These are phyloP conservation scores for Silurus aristotelis DNA, from an alignment of 2,797 vertebrate species.

Conservation along the genomic window DNA sequence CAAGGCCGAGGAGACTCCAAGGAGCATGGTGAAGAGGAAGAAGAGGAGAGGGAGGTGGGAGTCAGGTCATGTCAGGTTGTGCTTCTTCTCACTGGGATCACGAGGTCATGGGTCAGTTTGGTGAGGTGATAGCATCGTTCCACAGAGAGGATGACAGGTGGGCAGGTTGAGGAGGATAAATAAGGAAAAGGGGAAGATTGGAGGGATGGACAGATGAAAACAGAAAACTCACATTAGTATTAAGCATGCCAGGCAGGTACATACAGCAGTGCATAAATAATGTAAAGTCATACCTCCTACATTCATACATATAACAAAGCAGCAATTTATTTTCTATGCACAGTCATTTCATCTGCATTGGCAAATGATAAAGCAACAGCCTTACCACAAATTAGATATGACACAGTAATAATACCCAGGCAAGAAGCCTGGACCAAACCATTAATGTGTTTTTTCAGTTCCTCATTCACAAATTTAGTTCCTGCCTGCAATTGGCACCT, in stretches of 20 bases:
- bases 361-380: background rate
- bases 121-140: slow-evolving; percentile 53
- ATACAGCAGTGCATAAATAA: slow-evolving; percentile 40
- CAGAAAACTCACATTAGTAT: slow-evolving; percentile 74
- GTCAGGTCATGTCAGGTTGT: slow-evolving; percentile 63
- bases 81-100: slow-evolving; percentile 57
- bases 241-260: slow-evolving; percentile 61
- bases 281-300: background rate
- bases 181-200: slow-evolving; percentile 36
- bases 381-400: background rate
- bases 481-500: background rate
- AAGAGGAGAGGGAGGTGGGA: slow-evolving; percentile 57
- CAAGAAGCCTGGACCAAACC: background rate
- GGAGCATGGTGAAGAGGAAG: slow-evolving; percentile 51
- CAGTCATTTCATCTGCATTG: background rate
- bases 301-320: background rate
- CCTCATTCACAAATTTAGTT: background rate
- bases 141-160: slow-evolving; percentile 60
- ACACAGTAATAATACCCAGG: background rate
- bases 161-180: slow-evolving; percentile 53
- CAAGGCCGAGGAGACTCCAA: slow-evolving; percentile 33
- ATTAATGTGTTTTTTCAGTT: background rate
- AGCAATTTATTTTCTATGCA: background rate
- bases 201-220: slow-evolving; percentile 59
- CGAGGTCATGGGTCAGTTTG: slow-evolving; percentile 60